These are phyloP conservation scores for Ageneiosus marmoratus DNA, from an alignment of 2,113 vertebrate genomes.

Conservation along the genomic window DNA sequence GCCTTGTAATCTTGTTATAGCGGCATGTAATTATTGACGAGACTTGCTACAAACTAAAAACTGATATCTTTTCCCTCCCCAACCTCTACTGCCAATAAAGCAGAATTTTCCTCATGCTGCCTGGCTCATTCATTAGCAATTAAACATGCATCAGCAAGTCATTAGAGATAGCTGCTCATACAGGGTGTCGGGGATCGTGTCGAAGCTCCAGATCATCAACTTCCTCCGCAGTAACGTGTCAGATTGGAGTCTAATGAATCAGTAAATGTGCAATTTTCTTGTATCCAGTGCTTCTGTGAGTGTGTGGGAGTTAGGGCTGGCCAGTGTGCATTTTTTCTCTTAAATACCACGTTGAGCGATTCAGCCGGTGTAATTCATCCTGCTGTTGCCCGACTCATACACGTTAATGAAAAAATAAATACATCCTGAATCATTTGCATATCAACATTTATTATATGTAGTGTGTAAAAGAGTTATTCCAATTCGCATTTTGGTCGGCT, in stretches of 20 bases:
- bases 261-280: conserved; percentile 50
- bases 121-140: conserved; percentile 39
- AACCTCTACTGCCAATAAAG: conserved; percentile 46
- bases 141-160: conserved; percentile 45
- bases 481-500: background rate
- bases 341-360: conserved; percentile 43
- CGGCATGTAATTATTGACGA: conserved; percentile 49
- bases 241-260: conserved; percentile 46
- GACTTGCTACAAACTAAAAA: conserved; percentile 9
- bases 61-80: background rate
- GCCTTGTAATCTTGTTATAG: conserved; percentile 38
- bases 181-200: conserved; percentile 28
- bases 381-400: background rate
- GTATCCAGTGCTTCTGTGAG: conserved; percentile 31
- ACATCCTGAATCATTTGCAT: background rate
- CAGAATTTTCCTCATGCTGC: conserved; percentile 25
- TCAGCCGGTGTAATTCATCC: conserved; percentile 43
- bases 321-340: conserved; percentile 1
- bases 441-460: background rate
- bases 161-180: conserved; percentile 41
- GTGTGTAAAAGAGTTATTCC: background rate
- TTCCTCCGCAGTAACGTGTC: conserved; percentile 21
- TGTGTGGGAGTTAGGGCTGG: conserved; percentile 10
- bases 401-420: background rate
- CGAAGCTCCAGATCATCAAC: conserved; percentile 23